Evolutionary conservation across 2,888 invertebrate genomes (phyloP).

Genomic region (Agriotes lineatus): DNA sequence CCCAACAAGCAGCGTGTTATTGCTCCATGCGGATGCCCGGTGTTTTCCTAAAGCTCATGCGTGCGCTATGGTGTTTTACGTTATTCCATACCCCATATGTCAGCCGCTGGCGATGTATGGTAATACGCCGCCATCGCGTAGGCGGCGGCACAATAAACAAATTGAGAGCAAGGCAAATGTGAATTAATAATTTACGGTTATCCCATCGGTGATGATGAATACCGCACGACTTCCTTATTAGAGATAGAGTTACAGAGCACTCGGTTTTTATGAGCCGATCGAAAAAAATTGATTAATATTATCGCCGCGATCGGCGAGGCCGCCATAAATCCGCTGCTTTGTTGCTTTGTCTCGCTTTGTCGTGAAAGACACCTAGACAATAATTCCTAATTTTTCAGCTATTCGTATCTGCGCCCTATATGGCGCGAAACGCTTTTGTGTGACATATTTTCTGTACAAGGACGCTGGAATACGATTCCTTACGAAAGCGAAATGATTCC

Average conservation of each 20-base stretch:
- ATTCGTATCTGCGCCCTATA: slow-evolving; percentile 3
- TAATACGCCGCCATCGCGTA: slow-evolving; percentile 7
- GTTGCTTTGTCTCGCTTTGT: slow-evolving; percentile 8
- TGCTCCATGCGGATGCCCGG: not conserved
- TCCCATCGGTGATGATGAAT: slow-evolving; percentile 4
- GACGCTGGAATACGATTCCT: not conserved
- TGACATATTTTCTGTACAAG: slow-evolving; percentile 7
- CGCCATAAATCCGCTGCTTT: slow-evolving; percentile 1
- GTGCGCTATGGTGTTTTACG: slow-evolving; percentile 4
- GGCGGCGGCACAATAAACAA: slow-evolving; percentile 10
- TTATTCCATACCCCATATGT: slow-evolving; percentile 7
- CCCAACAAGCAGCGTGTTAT: too few species aligned
- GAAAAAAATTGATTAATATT: slow-evolving; percentile 4
- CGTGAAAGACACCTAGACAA: slow-evolving; percentile 14
- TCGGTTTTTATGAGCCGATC: not conserved
- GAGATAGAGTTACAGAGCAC: not conserved
- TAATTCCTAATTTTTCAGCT: slow-evolving; percentile 12
- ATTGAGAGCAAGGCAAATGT: slow-evolving; percentile 9
- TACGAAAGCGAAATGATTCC: not conserved
- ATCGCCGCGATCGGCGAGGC: slow-evolving; percentile 6
- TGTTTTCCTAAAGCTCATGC: not conserved
- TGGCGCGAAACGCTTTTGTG: not conserved
- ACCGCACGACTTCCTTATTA: slow-evolving; percentile 18
- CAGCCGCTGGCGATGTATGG: slow-evolving; percentile 11
- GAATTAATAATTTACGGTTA: slow-evolving; percentile 15